Evolutionary conservation across 1,140 invertebrate genomes (phyloP).

Genomic region (Drosophila serrata): DNA sequence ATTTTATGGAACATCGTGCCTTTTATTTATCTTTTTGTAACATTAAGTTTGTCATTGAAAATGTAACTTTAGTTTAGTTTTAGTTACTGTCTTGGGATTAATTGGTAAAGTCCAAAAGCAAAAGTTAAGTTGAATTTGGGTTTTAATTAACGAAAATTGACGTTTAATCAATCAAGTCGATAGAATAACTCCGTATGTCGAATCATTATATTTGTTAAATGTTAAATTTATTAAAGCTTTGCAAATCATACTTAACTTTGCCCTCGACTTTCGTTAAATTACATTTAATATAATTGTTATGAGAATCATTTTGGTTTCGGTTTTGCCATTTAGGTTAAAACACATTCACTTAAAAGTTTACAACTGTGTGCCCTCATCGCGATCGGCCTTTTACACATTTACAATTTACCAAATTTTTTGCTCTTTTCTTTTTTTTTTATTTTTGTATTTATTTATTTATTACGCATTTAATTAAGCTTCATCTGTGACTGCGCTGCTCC

Average conservation of each 20-base stretch:
- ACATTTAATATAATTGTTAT: constrained; percentile 59
- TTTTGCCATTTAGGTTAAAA: constrained; percentile 40
- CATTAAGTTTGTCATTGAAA: constrained; percentile 65
- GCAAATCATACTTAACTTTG: constrained; percentile 33
- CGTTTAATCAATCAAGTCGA: constrained; percentile 35
- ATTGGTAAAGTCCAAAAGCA: constrained; percentile 18
- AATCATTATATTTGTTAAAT: neutral
- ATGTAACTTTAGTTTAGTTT: constrained; percentile 56
- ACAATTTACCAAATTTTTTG: constrained; percentile 68
- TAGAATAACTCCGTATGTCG: neutral
- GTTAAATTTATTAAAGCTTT: constrained; percentile 41
- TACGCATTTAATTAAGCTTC: constrained; percentile 38
- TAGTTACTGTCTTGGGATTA: constrained; percentile 37
- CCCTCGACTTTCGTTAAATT: constrained; percentile 33
- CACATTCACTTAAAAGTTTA: constrained; percentile 75
- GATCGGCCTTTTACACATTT: constrained; percentile 60
- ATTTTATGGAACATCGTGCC: constrained; percentile 77
- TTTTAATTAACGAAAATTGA: constrained; percentile 37
- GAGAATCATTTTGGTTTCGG: constrained; percentile 39
- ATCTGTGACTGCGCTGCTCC: constrained; percentile 34
- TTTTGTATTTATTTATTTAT: constrained; percentile 5
- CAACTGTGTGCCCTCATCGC: constrained; percentile 56
- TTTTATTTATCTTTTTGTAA: constrained; percentile 57
- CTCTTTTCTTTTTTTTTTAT: neutral
- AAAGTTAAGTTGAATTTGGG: constrained; percentile 22